Base-by-base conservation (phyloP, 2,797 vertebrate genomes). In the Lemur catta region DNA sequence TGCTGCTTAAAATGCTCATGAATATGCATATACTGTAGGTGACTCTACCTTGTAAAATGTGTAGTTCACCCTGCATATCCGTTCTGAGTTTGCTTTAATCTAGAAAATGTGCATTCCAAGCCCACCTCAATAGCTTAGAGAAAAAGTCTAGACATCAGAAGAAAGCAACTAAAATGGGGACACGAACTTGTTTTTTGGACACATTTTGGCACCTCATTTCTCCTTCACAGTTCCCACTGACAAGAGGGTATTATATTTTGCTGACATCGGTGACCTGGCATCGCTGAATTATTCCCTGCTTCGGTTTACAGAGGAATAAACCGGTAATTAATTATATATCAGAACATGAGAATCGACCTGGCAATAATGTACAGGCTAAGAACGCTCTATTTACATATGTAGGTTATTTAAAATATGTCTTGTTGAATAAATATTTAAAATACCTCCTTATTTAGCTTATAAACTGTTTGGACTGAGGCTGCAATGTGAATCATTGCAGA, bases 371-470 rank as follows among this genome's bases (percentile, higher is more conserved):
- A 97, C 97, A 97, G 97, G 98, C 96, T 95, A 98, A 96, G 97
- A 98, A 98, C 0, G 90, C 89, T 98, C 96, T 98, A 98, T 98
- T 97, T 98, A 97, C 98, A 98, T 98, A 98, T 96, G 98, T 98
- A 98, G 97, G 98, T 98, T 98, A 98, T 98, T 98, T 98, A 98
- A 98, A 98, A 98, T 98, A 98, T 98, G 97, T 96, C 98, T 98
- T 91, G 96, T 98, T 98, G 98, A 98, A 98, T 98, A 99, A 98
- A 99, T 98, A 98, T 98, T 98, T 98, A 98, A 98, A 98, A 98
- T 97, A 96, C 94, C 97, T 98, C 96, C 96, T 98, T 98, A 98
- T 98, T 98, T 97, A 98, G 98, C 96, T 97, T 97, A 98, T 98
- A 98, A 98, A 98, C 98, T 97, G 97, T 98, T 98, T 98, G 97